A percentile compares a stretch with the other conserved stretches of the same genome.
Conservation (phyloP, 2,888 invertebrate genomes). For the Agrotis puta region DNA sequence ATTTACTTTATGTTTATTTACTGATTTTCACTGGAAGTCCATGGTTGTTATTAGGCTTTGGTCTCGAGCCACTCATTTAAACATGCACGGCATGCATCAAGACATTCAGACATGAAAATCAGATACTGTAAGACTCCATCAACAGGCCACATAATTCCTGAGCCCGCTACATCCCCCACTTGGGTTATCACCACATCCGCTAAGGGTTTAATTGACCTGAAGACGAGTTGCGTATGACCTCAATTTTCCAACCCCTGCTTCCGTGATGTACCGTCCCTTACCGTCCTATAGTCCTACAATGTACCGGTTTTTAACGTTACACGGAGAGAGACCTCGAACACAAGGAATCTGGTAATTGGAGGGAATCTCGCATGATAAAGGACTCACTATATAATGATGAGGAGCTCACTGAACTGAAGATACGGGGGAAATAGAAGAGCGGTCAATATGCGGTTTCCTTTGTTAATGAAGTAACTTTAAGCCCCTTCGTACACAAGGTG, state of each 20-base stretch:
- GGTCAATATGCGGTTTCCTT: constrained; percentile 2
- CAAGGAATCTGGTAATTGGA: constrained; percentile 50
- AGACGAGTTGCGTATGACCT: constrained; percentile 79
- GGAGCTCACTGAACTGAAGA: constrained; percentile 27
- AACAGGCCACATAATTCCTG: constrained; percentile 4
- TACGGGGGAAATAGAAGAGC: neutral
- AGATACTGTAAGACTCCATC: neutral
- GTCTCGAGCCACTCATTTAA: neutral
- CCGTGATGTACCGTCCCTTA: constrained; percentile 54
- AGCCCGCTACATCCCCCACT: constrained; percentile 54
- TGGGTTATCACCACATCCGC: constrained; percentile 64
- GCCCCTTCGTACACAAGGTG: too few relatives aligned
- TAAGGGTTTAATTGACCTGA: constrained; percentile 79
- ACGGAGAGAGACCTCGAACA: constrained; percentile 40
- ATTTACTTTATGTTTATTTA: neutral
- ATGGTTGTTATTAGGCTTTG: neutral
- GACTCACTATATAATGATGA: constrained; percentile 36
- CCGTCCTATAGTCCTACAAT: constrained; percentile 27
- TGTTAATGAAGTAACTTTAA: constrained; percentile 9
- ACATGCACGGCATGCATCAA: neutral
- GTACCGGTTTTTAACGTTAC: constrained; percentile 73
- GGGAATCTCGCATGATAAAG: constrained; percentile 23
- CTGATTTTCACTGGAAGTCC: neutral
- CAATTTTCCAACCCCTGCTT: constrained; percentile 78
- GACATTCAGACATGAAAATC: neutral